These are phyloP conservation scores for Scylla paramamosain DNA, from an alignment of 1,140 invertebrate genomes.

Conservation along the genomic window DNA sequence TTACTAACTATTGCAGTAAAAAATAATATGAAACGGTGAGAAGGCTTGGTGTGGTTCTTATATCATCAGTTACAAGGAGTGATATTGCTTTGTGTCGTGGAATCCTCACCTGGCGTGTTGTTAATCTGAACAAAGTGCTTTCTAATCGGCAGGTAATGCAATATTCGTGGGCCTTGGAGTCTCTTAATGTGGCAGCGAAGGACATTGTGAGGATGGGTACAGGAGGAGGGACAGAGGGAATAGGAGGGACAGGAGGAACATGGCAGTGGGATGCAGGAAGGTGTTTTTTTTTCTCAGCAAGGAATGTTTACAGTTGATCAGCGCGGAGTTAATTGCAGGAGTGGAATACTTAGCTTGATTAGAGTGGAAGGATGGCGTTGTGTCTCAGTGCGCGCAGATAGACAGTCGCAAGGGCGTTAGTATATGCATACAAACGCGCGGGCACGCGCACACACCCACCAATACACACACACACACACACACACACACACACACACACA, in stretches of 20 bases:
- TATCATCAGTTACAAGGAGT: not conserved
- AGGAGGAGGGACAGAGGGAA: not conserved
- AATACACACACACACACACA: not conserved
- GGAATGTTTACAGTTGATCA: not conserved
- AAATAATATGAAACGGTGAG: not conserved
- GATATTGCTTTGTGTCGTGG: not conserved
- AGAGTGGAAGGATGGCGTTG: not conserved
- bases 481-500: not conserved
- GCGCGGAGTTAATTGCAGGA: not conserved
- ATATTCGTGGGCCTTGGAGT: not conserved
- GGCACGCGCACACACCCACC: not conserved
- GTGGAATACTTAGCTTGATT: not conserved
- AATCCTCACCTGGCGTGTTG: not conserved
- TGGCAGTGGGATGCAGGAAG: not conserved
- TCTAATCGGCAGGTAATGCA: constrained; percentile 21
- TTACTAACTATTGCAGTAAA: not conserved
- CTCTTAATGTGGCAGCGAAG: not conserved
- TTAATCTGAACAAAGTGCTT: constrained; percentile 12
- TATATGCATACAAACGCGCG: too few species aligned
- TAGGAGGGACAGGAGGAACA: not conserved
- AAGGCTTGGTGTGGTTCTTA: not conserved
- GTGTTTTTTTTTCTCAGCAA: not conserved
- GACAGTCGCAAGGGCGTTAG: too few species aligned
- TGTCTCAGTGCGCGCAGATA: too few species aligned
- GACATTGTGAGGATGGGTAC: not conserved